Base-by-base conservation (phyloP, 2,888 invertebrate species). In the Neoscelio sp. region DNA sequence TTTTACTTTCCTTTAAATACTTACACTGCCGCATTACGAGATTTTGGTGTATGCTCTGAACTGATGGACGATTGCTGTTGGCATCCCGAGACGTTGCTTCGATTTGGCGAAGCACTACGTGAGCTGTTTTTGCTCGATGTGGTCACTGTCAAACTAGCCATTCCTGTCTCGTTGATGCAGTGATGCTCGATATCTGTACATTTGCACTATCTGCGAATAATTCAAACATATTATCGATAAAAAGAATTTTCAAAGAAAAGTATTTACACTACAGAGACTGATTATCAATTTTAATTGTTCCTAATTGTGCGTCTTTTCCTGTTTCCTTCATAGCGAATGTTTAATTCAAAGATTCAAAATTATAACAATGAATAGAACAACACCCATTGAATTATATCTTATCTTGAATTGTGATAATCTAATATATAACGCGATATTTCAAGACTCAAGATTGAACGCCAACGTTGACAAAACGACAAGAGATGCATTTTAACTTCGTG, bases 81-180 rank as follows among this genome's bases (percentile, higher is more conserved):
- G 68, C 84, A 82, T 48, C 79, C 84, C 52, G 82, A 71, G 56
- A 84, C 80, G 68, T 83, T 87, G 77, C 83, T 85, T 85, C 90
- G 86, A 80, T 82, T 89, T 18, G 90, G 90, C 65, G 90, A 90
- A 78, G 89, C 81, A 80, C 89, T 89, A 40, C 90, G 87, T 3
- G 90, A 90, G 83, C 88, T 89, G 83, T 85, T 88, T 75, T 89
- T 90, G 83, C 89, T 89, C 81, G 90, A 88, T 28, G 89, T 74
- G 56, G 84, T 83, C 54, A 90, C 87, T 78, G 87, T 88, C 89
- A 90, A 86, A 85, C 87, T 90, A 87, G 89, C 90, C 90, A 90
- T 90, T 84, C 87, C 89, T 85, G 83, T 78, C 78, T 81, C 60
- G 75, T 84, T 70, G 80, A 58, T 60, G 17, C 44, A 56, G 75